Percentiles rank a stretch among this genome's conserved stretches.
Evolutionary conservation across 2,888 invertebrate genomes (phyloP).

Genomic region (Graphium colonna): DNA sequence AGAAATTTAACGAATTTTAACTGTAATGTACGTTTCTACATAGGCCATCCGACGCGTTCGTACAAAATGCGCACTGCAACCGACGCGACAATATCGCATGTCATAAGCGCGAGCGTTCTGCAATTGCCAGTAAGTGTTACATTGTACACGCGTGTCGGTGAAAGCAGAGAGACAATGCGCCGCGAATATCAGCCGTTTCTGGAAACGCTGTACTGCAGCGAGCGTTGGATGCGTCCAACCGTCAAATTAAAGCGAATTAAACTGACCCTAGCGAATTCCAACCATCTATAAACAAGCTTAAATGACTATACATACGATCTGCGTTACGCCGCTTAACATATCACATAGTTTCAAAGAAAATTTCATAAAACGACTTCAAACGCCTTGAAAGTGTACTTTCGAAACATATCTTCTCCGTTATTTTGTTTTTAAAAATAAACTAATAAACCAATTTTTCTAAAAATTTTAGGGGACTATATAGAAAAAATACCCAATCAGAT

Average conservation of each 20-base stretch:
- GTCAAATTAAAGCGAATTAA: slow-evolving; percentile 4
- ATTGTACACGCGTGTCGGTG: slow-evolving; percentile 38
- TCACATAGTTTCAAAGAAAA: too few species aligned
- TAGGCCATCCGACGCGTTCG: background rate
- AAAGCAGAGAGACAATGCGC: slow-evolving; percentile 25
- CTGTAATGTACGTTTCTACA: background rate
- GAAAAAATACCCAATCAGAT: too few species aligned
- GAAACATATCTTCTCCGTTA: too few species aligned
- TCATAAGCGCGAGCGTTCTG: slow-evolving; percentile 30
- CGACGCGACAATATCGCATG: slow-evolving; percentile 39
- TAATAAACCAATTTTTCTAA: too few species aligned
- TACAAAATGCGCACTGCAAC: background rate
- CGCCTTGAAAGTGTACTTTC: too few species aligned
- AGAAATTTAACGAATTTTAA: background rate
- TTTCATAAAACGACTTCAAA: too few species aligned
- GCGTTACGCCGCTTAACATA: too few species aligned
- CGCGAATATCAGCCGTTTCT: slow-evolving; percentile 9
- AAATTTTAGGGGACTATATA: too few species aligned
- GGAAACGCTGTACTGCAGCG: slow-evolving; percentile 2
- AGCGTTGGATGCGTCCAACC: slow-evolving; percentile 1
- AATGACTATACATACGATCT: too few species aligned
- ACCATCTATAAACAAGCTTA: too few species aligned
- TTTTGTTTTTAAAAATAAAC: too few species aligned
- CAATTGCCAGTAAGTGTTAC: slow-evolving; percentile 45
- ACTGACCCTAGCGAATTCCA: background rate